Evolutionary conservation across 2,113 vertebrate species (phyloP).

Genomic region (Hepsetus odoe): DNA sequence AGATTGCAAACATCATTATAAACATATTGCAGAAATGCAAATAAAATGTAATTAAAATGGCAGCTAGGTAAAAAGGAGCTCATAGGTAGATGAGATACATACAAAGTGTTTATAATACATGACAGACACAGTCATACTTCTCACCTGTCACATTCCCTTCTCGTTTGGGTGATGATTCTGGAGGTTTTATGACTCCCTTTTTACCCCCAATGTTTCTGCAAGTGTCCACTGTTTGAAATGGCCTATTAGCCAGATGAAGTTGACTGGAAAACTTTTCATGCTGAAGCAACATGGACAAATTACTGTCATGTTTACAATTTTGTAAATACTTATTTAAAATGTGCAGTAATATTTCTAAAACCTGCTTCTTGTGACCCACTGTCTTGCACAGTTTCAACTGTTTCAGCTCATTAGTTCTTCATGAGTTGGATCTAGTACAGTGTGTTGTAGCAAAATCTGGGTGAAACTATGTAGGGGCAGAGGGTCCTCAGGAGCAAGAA

Average conservation of each 20-base stretch:
- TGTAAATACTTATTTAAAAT: no score
- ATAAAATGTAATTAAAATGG: no score
- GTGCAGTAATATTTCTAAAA: neutral
- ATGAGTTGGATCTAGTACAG: no score
- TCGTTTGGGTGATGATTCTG: constrained; percentile 72
- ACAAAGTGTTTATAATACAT: no score
- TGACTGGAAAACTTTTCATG: constrained; percentile 97
- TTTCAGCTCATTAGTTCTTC: no score
- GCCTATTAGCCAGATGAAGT: constrained; percentile 85
- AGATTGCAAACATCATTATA: no score
- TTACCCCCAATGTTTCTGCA: constrained; percentile 66
- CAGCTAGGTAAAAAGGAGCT: no score
- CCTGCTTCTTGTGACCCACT: neutral
- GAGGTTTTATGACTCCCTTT: constrained; percentile 72
- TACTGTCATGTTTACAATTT: no score
- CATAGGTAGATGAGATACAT: no score
- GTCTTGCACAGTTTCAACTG: neutral
- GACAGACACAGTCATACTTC: constrained; percentile 5
- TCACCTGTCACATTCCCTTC: constrained; percentile 87
- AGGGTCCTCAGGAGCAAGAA: neutral
- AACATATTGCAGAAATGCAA: no score
- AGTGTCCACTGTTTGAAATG: constrained; percentile 66
- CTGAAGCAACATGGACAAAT: constrained; percentile 64
- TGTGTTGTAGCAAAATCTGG: neutral
- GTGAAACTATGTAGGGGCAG: neutral